Evolutionary conservation across 2,113 vertebrate genomes (phyloP), one percentile per base, ranked within the genome.

Genomic region (Noturus placidus): DNA sequence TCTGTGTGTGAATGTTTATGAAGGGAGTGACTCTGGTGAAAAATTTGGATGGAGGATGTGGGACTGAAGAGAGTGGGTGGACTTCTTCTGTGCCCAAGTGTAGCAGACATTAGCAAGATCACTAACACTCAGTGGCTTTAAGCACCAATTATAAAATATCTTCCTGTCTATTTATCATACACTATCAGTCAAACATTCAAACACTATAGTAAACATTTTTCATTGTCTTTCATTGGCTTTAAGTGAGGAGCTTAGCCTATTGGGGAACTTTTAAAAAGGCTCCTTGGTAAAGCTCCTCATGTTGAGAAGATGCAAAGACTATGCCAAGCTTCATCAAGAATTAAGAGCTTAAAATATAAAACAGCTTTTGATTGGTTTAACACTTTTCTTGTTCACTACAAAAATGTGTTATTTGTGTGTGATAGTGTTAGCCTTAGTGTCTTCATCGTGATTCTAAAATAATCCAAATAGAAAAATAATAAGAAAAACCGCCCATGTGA

Each of bases 1-100:
- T 77, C 22, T 78, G 76, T 78, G 25, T 30, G 14, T 78, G 76
- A 78, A 78, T 78, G 25, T 78, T 78, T 54, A 17, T 30, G 76
- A 78, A 30, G 50, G 42, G 46, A 78, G 76, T 30, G 76, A 76
- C 72, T 52, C 14, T 78, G 46, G 14, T 54, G 46, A 15, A 78
- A 52, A 35, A 78, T 17, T 54, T 78, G 27, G 46, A 52, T 30
- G 27, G 27, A 78, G 46, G 50, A n/a, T 79, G 50, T 56, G 50
- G 50, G n/a, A 54, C 76, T 54, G 76, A 54, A 79, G 14, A 54
- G 50, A 19, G 27, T 79, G 50, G 76, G 50, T 54, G 50, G 76
- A n/a, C 46, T n/a, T 46, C 42, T 76, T 52, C 13, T 77, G 11
- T 50, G 13, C 25, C 74, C 42, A 52, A n/a, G 13, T n/a, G 25